Evolutionary conservation across 2,797 vertebrate genomes (phyloP).

Genomic region (Heteromormyrus szaboi): DNA sequence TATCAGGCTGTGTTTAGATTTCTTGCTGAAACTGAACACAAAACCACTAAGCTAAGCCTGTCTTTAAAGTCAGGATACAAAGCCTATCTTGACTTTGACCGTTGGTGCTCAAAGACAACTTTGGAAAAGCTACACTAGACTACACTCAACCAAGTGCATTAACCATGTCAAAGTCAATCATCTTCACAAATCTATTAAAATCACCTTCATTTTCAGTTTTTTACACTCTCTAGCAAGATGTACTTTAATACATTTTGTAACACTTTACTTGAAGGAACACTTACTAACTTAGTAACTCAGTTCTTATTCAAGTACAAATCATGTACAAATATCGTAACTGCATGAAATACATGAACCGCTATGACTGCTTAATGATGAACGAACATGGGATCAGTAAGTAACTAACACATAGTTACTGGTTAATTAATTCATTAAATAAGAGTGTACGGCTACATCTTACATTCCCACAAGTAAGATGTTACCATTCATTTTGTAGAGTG

Average conservation of each 20-base stretch:
- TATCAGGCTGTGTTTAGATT: background rate
- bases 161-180: background rate
- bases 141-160: background rate
- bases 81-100: background rate
- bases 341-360: background rate
- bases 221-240: background rate
- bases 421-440: background rate
- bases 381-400: background rate
- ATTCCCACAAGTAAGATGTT: background rate
- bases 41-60: background rate
- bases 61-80: background rate
- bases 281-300: background rate
- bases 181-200: background rate
- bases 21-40: background rate
- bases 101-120: background rate
- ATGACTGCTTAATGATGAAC: background rate
- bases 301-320: background rate
- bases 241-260: background rate
- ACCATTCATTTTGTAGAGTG: background rate
- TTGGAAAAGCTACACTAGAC: background rate
- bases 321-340: background rate
- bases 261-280: background rate
- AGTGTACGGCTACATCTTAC: background rate
- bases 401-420: background rate
- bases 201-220: background rate